Evolutionary conservation across 2,797 vertebrate genomes (phyloP), one percentile per base, ranked within the genome.

Genomic region (Gambusia yucatana): DNA sequence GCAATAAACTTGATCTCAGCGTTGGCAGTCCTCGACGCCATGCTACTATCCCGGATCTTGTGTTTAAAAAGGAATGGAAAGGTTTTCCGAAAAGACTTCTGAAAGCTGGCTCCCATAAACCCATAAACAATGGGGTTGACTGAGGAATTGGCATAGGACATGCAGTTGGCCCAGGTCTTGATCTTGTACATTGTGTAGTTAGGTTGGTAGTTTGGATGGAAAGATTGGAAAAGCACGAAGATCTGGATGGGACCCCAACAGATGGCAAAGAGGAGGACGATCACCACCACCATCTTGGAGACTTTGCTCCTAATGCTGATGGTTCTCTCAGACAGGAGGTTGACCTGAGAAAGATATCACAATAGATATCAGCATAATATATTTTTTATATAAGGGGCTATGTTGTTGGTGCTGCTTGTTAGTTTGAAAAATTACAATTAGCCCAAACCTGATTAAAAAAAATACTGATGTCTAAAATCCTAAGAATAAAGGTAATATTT

Each of bases 131-230:
- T 95, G 30, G 97, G 97, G 89, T 97, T 97, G 90, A 97, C 95
- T 0, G 96, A 97, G 10, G 97, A 97, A 94, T 97, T 97, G 86
- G 96, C 96, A 2, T 97, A 97, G 10, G 97, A 97, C 97, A 97
- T 97, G 87, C 97, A 97, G 92, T 97, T 97, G 82, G 96, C 97
- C 97, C 97, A 97, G 0, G 96, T 97, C 89, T 97, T 97, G 92
- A 97, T 96, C 91, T 97, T 97, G 87, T 97, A 97, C 4, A 96
- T 96, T 80, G 94, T 81, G 44, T 97, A 97, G 88, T 95, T 96
- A 74, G 92, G 89, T 69, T 85, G 93, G 87, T 96, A 97, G 87
- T 95, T 91, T 2, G 95, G 95, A 84, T 96, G 94, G 87, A 97
- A 96, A 5, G 96, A 96, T 85, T 97, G 96, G 77, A 96, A 96